phyloP scores from a whole-genome alignment of 2,888 invertebrate species.

The Lacanobia wlatinum region DNA sequence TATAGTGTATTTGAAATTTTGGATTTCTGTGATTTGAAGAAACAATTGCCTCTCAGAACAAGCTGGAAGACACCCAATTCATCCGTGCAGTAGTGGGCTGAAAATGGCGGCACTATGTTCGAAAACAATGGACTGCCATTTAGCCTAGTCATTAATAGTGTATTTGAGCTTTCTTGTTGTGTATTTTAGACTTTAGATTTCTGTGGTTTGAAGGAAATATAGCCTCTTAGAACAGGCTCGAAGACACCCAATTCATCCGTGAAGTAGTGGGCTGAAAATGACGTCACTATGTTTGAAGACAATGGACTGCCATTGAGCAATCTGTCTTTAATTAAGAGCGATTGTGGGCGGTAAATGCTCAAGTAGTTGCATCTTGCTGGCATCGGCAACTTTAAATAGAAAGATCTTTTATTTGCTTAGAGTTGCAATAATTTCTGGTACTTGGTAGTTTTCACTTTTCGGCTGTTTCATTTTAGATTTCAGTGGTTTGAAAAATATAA shows the following conservation, averaged over 20 bases:
- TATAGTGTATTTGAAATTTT: no score
- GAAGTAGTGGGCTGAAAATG: slow-evolving; percentile 53
- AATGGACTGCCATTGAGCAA: slow-evolving; percentile 44
- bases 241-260: slow-evolving; percentile 59
- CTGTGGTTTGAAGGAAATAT: no score
- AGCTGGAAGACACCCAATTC: slow-evolving; percentile 61
- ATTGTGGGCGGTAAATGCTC: neutral
- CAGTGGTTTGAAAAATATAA: no score
- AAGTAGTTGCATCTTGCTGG: neutral
- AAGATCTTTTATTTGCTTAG: no score
- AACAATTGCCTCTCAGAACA: slow-evolving; percentile 52
- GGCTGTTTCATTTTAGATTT: neutral
- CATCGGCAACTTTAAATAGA: neutral
- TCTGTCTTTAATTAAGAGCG: slow-evolving; percentile 47
- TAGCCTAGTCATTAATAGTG: no score
- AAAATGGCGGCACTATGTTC: slow-evolving; percentile 55
- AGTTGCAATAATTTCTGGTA: no score
- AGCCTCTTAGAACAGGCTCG: slow-evolving; percentile 50
- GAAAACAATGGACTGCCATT: slow-evolving; percentile 55
- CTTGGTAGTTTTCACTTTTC: neutral
- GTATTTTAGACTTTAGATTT: no score
- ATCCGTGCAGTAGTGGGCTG: slow-evolving; percentile 43
- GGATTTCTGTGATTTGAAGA: no score
- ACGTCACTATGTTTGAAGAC: slow-evolving; percentile 58
- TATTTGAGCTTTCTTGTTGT: no score